A percentile compares a stretch with the other conserved stretches of the same genome.
phyloP scores from a whole-genome alignment of 1,140 invertebrate genomes.

The Galleria mellonella region DNA sequence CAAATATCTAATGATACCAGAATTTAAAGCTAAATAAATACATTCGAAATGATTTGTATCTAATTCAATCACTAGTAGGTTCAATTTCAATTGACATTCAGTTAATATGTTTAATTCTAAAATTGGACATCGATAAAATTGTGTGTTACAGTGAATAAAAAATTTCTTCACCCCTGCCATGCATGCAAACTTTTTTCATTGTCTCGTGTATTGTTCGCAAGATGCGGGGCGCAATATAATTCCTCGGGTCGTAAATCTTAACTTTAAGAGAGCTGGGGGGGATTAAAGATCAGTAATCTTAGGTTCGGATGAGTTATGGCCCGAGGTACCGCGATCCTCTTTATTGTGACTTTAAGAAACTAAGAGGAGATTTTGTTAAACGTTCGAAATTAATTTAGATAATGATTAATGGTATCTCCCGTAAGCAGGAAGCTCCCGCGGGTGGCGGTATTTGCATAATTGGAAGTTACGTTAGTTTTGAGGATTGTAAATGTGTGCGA shows the following conservation, averaged over 20 bases:
- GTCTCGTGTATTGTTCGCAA: slow-evolving; percentile 42
- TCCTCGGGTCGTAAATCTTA: slow-evolving; percentile 81
- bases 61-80: too few species aligned
- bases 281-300: slow-evolving; percentile 86
- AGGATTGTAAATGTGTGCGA: background rate
- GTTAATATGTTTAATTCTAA: too few species aligned
- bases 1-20: too few species aligned
- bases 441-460: slow-evolving; percentile 60
- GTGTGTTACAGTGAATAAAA: background rate
- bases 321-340: slow-evolving; percentile 64
- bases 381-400: slow-evolving; percentile 72
- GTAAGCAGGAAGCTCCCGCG: slow-evolving; percentile 39
- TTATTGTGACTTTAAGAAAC: slow-evolving; percentile 74
- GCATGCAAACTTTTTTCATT: slow-evolving; percentile 63
- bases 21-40: too few species aligned
- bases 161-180: slow-evolving; percentile 19
- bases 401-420: slow-evolving; percentile 69
- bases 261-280: slow-evolving; percentile 79
- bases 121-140: too few species aligned
- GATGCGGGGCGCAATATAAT: slow-evolving; percentile 76
- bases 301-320: slow-evolving; percentile 79
- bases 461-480: slow-evolving; percentile 15
- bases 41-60: too few species aligned
- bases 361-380: slow-evolving; percentile 68
- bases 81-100: too few species aligned